Base-by-base conservation (phyloP, 2,113 vertebrate genomes). In the Engystomops pustulosus region DNA sequence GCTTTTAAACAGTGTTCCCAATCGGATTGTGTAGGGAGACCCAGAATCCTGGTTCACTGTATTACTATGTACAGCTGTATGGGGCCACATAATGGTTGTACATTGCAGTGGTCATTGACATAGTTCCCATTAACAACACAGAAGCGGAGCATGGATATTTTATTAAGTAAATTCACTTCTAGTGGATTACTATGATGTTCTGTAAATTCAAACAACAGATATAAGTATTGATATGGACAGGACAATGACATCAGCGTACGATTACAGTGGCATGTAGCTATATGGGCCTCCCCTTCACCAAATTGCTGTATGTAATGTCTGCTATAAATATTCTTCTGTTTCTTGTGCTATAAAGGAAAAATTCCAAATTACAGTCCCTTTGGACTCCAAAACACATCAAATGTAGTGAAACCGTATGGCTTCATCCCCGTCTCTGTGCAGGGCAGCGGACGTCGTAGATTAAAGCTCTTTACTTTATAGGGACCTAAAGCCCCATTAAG, bases 401-500 rank as follows among this genome's bases (percentile, higher is more conserved):
- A 65, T 18, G 32, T 27, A 65, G 27, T 8, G 30, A 65, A 36
- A 36, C 5, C 30, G 32, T 67, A 67, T 67, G 62, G 62, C 32
- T 34, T 36, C 3, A 36, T 34, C 30, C 58, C 17, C 34, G 23
- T 36, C 36, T 12, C 23, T 70, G 36, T 70, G 36, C 68, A 14
- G 20, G n/a, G 36, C 11, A 41, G 68, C 36, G 68, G 68, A 70
- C 34, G 11, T 70, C 44, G 36, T 30, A 70, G 36, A 44, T 70
- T 70, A 70, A 70, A 70, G 68, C 36, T 70, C 68, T 44, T 44
- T 70, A 70, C 68, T 70, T 70, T 70, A 44, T 44, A n/a, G 68
- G 34, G 68, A 70, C 68, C 68, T 41, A 41, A 70, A 41, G 68
- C 20, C 68, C 36, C 44, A 70, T n/a, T 44, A 38, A 23, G 36